A percentile compares a stretch with the other conserved stretches of the same genome.
Conservation (phyloP, 2,113 vertebrate species). For the Tor tambroides region DNA sequence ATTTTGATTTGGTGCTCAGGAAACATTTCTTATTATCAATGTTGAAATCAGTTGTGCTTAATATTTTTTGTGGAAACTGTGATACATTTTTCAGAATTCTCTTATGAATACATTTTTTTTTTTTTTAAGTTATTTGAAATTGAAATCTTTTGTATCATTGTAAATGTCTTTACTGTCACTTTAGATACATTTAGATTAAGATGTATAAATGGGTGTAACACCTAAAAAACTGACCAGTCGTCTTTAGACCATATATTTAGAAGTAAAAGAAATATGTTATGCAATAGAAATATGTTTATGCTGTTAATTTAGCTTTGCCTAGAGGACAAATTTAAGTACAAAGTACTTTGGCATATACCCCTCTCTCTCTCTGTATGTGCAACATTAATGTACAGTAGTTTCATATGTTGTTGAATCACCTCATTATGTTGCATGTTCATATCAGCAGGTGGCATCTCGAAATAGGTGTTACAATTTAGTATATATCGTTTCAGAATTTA, state of each 20-base stretch:
- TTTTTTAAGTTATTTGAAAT: too few species aligned
- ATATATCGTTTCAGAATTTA: background rate
- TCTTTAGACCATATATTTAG: too few species aligned
- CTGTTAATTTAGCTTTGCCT: background rate
- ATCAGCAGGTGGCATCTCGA: background rate
- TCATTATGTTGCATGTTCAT: background rate
- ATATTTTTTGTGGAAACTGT: background rate
- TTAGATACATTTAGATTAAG: too few species aligned
- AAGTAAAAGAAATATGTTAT: background rate
- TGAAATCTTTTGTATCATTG: too few species aligned
- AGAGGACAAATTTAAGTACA: background rate
- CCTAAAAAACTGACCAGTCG: too few species aligned
- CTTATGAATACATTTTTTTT: too few species aligned
- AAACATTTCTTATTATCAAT: background rate
- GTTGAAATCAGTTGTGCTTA: background rate
- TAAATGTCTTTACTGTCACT: too few species aligned
- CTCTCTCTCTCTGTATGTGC: background rate
- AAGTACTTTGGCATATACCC: too few species aligned
- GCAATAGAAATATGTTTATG: background rate
- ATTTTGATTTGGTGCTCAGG: background rate
- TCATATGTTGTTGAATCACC: background rate
- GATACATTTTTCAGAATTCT: background rate
- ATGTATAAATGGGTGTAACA: too few species aligned
- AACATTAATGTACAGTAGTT: background rate
- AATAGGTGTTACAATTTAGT: background rate